These are phyloP conservation scores for Triplophysa bombifrons DNA, from an alignment of 2,797 vertebrate species.

Conservation along the genomic window DNA sequence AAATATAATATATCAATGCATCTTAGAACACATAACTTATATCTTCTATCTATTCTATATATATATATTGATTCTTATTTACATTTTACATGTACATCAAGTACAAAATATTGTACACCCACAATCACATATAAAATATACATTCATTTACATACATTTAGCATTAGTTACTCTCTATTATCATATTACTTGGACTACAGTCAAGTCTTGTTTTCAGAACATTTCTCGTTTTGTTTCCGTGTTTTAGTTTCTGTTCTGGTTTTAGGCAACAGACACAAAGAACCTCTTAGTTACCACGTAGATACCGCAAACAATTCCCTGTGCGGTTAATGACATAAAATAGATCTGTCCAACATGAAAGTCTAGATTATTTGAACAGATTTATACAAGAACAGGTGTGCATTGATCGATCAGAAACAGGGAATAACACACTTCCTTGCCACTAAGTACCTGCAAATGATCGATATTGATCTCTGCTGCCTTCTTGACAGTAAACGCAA, in stretches of 20 bases:
- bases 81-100: constrained; percentile 35
- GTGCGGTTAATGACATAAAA: not conserved
- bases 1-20: constrained; percentile 46
- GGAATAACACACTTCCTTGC: not conserved
- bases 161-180: constrained; percentile 7
- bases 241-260: constrained; percentile 45
- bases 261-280: constrained; percentile 15
- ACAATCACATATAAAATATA: constrained; percentile 37
- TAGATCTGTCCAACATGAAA: not conserved
- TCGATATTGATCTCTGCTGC: constrained; percentile 12
- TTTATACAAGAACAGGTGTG: not conserved
- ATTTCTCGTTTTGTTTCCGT: constrained; percentile 27
- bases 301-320: constrained; percentile 27
- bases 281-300: not conserved
- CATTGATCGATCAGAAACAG: not conserved
- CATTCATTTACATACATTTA: constrained; percentile 35
- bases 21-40: constrained; percentile 28
- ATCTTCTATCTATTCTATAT: not conserved
- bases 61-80: not conserved
- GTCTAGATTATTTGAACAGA: not conserved
- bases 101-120: constrained; percentile 27
- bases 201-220: constrained; percentile 6
- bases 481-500: constrained; percentile 13
- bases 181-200: constrained; percentile 5
- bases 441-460: constrained; percentile 6